Evolutionary conservation across 2,888 invertebrate species (phyloP).

Genomic region (Eledone cirrhosa): DNA sequence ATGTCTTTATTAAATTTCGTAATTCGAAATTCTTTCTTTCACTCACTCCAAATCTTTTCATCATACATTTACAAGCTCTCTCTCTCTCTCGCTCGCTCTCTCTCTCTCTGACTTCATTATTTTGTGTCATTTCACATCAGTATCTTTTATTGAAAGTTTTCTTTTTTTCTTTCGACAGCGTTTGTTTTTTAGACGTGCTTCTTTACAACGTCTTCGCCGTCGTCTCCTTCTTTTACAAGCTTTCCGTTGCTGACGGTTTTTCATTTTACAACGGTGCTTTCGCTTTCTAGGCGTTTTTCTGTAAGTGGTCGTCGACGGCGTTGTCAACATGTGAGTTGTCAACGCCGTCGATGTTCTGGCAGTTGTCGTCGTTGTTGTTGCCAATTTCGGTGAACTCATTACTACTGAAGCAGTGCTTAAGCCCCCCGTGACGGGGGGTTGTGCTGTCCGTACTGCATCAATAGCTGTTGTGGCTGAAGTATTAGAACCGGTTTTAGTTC

Average conservation of each 20-base stretch:
- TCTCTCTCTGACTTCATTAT: no score
- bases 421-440: neutral
- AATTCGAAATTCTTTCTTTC: no score
- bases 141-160: no score
- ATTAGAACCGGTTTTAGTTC: conserved; percentile 18
- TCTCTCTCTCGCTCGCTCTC: no score
- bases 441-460: conserved; percentile 17
- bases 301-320: neutral
- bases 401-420: neutral
- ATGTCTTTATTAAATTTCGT: neutral
- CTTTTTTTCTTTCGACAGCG: no score
- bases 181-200: no score
- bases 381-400: neutral
- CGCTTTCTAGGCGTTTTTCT: neutral
- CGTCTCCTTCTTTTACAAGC: neutral
- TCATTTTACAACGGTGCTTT: neutral
- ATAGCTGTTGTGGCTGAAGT: conserved; percentile 15
- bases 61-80: no score
- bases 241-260: neutral
- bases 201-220: neutral
- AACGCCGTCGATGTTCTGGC: neutral
- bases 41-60: no score
- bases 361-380: no score
- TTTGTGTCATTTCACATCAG: no score
- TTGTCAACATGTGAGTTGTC: neutral